phyloP scores from a whole-genome alignment of 1,140 invertebrate genomes.

The Atta colombica region DNA sequence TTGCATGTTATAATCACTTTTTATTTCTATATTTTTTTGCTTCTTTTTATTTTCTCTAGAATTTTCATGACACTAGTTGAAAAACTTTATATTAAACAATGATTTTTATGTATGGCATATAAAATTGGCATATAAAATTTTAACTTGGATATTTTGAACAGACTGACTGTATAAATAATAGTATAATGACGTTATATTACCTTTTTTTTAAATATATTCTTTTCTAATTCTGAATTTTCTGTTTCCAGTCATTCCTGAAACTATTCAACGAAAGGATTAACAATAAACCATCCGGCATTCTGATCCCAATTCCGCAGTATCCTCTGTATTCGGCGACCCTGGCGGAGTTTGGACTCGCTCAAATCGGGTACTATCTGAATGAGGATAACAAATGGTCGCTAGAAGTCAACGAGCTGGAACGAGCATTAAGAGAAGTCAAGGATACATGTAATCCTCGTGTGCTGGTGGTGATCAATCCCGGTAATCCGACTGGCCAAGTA shows the following conservation, averaged over 20 bases:
- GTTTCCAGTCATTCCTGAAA: conserved; percentile 89
- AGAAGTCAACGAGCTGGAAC: conserved; percentile 93
- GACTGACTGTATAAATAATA: neutral
- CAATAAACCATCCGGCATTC: conserved; percentile 90
- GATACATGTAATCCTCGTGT: conserved; percentile 92
- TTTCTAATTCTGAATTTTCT: conserved; percentile 1
- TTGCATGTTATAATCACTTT: too few relatives aligned
- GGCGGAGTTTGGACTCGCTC: conserved; percentile 94
- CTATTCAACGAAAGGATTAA: conserved; percentile 88
- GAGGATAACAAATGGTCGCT: conserved; percentile 96
- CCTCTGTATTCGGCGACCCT: conserved; percentile 98
- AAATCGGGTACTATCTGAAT: conserved; percentile 97
- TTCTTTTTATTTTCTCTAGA: too few relatives aligned
- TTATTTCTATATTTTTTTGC: too few relatives aligned
- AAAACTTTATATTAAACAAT: too few relatives aligned
- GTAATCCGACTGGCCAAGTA: conserved; percentile 99
- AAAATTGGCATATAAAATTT: neutral
- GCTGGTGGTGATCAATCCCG: conserved; percentile 99
- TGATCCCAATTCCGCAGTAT: conserved; percentile 99
- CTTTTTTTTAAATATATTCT: neutral
- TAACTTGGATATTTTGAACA: neutral
- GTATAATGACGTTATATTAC: neutral
- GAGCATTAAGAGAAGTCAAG: conserved; percentile 91
- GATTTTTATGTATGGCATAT: too few relatives aligned
- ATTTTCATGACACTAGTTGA: too few relatives aligned